Evolutionary conservation across 2,797 vertebrate species (phyloP), one percentile per base, ranked within the genome.

Genomic region (Buphagus erythrorhynchus): DNA sequence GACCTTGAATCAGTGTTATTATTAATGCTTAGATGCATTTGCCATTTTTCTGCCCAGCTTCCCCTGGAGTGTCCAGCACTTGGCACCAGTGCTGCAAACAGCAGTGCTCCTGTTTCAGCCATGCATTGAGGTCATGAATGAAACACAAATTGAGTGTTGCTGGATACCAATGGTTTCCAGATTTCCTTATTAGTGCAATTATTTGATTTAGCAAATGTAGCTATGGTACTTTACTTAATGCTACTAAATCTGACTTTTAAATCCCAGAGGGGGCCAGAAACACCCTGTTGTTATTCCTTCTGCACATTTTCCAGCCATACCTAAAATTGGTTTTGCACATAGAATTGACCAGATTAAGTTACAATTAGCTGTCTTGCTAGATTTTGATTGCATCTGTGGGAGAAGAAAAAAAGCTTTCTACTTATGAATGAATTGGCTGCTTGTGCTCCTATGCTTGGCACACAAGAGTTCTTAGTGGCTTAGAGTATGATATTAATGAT

Each of bases 121-220:
- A 1, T 1, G 17, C 16, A 5, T 1, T 42, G 43, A 0, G 1
- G 24, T 63, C 49, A 35, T 14, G 49, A 72, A 63, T 54, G 46
- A 86, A 86, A 57, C 33, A 26, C 61, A 73, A 73, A 69, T 22
- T 48, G 38, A 68, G 51, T 58, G 20, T 11, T 85, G 6, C 68
- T 81, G 66, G 65, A 57, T 61, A 78, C 73, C 25, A 4, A 2
- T 87, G 66, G 51, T 73, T 95, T 92, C 71, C 71, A 94, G 83
- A 79, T 88, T 77, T 86, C 51, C 55, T 85, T 76, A 86, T 95
- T 86, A 96, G 76, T 52, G 40, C 76, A 92, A 42, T 94, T 76
- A 88, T 86, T 88, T 69, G 51, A 94, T 93, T 76, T 92, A 92
- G 48, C 29, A 92, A 92, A 79, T 3, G 4, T 25, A 78, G 35